These are phyloP conservation scores for Heliothis subflexa DNA, from an alignment of 1,140 invertebrate genomes.

Conservation along the genomic window DNA sequence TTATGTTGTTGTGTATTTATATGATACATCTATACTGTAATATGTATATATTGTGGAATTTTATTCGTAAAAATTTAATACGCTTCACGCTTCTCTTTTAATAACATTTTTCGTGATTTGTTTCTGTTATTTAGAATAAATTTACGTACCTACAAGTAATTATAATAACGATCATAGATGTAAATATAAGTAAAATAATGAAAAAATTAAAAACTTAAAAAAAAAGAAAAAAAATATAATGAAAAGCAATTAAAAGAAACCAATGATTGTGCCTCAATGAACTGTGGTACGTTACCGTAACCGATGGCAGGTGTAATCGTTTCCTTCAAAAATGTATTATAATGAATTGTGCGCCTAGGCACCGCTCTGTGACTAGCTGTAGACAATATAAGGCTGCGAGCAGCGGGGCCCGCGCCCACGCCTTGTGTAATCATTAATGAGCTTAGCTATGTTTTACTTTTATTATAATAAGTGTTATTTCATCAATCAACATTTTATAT, in stretches of 20 bases:
- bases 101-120: conserved; percentile 80
- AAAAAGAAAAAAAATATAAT: conserved; percentile 69
- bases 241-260: conserved; percentile 85
- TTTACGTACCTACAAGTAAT: conserved; percentile 86
- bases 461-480: conserved; percentile 83
- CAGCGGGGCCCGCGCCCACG: conserved; percentile 70
- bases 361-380: conserved; percentile 61
- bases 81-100: conserved; percentile 85
- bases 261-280: conserved; percentile 87
- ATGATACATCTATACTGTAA: conserved; percentile 80
- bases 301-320: conserved; percentile 80
- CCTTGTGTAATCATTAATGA: conserved; percentile 84
- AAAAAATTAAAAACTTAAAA: conserved; percentile 67
- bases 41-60: conserved; percentile 86
- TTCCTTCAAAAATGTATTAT: conserved; percentile 70
- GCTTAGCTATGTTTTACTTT: conserved; percentile 85
- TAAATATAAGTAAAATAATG: conserved; percentile 75
- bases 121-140: conserved; percentile 86
- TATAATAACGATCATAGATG: conserved; percentile 84
- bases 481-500: conserved; percentile 85
- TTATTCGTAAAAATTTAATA: conserved; percentile 84
- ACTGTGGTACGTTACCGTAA: conserved; percentile 86
- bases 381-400: conserved; percentile 76
- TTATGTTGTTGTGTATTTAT: conserved; percentile 86
- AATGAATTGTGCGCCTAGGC: conserved; percentile 76